Evolutionary conservation across 2,797 vertebrate genomes (phyloP).

Genomic region (Lepus oiostolus): DNA sequence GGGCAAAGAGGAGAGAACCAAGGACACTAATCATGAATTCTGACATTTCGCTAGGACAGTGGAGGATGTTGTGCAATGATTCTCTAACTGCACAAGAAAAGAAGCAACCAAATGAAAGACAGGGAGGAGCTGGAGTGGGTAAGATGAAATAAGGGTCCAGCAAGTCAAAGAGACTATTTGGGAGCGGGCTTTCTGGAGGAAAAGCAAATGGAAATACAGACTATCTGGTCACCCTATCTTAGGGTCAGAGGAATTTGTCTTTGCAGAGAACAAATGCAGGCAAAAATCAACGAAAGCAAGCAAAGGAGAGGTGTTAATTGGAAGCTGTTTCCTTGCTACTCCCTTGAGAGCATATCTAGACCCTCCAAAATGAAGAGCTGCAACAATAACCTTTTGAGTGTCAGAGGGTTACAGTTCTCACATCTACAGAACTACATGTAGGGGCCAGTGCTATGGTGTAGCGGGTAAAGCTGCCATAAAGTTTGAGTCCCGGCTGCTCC

Average conservation of each 20-base stretch:
- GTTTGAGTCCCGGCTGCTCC: too few relatives aligned
- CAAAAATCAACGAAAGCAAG: constrained; percentile 23
- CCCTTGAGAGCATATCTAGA: constrained; percentile 58
- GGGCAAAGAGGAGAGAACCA: constrained; percentile 38
- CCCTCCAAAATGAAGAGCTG: constrained; percentile 65
- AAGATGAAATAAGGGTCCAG: constrained; percentile 37
- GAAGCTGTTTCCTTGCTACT: constrained; percentile 66
- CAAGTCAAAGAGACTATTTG: neutral
- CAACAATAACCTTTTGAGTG: constrained; percentile 34
- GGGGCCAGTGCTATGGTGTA: too few relatives aligned
- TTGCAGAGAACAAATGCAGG: constrained; percentile 48
- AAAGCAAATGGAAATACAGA: constrained; percentile 38
- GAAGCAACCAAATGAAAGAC: neutral
- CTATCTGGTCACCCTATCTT: constrained; percentile 41
- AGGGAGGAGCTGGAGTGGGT: neutral
- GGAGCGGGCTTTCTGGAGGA: constrained; percentile 24
- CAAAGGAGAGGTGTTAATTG: constrained; percentile 14
- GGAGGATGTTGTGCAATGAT: neutral
- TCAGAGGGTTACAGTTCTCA: constrained; percentile 35
- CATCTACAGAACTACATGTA: constrained; percentile 17
- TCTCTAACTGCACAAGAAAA: constrained; percentile 39
- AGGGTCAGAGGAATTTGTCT: constrained; percentile 56
- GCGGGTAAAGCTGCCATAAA: too few relatives aligned
- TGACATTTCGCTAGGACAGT: constrained; percentile 37
- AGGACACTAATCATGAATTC: neutral